These are phyloP conservation scores for Psilopsiagon aurifrons DNA, from an alignment of 2,113 vertebrate genomes.

Conservation along the genomic window DNA sequence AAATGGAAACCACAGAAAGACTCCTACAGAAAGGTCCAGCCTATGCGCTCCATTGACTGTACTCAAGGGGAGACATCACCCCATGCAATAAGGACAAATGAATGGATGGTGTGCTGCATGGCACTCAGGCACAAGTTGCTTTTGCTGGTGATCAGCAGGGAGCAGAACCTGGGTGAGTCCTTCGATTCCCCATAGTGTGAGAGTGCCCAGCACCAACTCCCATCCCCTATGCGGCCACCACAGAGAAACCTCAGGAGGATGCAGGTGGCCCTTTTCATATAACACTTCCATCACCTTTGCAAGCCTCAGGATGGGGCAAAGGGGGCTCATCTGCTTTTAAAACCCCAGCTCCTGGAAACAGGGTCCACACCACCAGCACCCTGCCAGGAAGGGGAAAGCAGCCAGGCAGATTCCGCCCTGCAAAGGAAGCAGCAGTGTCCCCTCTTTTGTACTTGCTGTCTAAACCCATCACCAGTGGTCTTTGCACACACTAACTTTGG, in stretches of 20 bases:
- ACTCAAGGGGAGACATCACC: fast-evolving
- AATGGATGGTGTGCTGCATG: background rate
- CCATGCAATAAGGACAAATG: background rate
- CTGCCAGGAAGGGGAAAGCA: background rate
- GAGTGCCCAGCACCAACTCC: background rate
- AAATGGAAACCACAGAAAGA: background rate
- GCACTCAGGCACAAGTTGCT: background rate
- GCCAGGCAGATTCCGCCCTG: background rate
- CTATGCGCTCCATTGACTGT: too few species aligned
- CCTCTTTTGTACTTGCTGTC: background rate
- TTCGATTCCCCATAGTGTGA: fast-evolving
- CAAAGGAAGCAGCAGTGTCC: background rate
- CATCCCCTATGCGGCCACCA: background rate
- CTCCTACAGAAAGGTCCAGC: background rate
- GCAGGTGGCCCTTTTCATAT: background rate
- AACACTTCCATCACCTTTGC: background rate
- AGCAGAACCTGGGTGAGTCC: background rate
- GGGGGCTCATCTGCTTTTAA: background rate
- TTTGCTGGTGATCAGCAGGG: background rate
- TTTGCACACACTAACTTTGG: background rate
- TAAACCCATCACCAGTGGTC: background rate
- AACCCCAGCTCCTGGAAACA: background rate
- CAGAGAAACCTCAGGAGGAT: background rate
- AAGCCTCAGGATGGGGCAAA: background rate
- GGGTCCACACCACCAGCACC: background rate